Evolutionary conservation across 1,140 invertebrate genomes (phyloP), one percentile per base, ranked within the genome.

Genomic region (Tetranychus urticae): DNA sequence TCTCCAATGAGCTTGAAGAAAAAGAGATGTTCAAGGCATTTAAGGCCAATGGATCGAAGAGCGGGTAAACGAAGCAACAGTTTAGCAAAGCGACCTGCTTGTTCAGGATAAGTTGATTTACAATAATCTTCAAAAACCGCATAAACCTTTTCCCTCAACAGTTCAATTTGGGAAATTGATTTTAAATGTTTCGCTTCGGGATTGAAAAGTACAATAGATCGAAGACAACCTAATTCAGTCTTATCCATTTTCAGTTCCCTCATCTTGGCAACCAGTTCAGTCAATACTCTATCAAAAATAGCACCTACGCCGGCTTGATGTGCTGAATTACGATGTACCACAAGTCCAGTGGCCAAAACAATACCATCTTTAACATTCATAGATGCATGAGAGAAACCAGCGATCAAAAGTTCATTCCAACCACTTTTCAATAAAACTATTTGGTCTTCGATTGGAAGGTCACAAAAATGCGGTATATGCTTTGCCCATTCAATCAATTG

Each of bases 401-500:
- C 88, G 64, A 97, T 89, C 56, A 97, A 75, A 64, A 97, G 74
- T 74, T 97, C 92, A 73, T 96, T 97, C 92, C 92, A 97, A 8
- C 79, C 88, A 62, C 84, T 80, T 73, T 87, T 81, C 47, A 97
- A 77, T 56, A 97, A 76, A 64, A 84, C 74, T 37, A 93, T 86
- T 77, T 97, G 90, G 75, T 97, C 92, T 52, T 87, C 82, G 31
- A 92, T 71, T 54, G 86, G 84, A 67, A 99, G 77, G 65, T 87
- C 85, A n/a, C 82, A 83, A 72, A 98, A 96, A 71, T 93, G 87
- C 7, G 89, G 89, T 69, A 94, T 85, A 68, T 86, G 81, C 69
- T 92, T 91, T 23, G 92, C 92, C 10, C 5, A 42, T 42, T 42
- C 39, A 42, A 42, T 42, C 39, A 42, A 10, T 10, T 42, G 39